Evolutionary conservation across 2,797 vertebrate species (phyloP).

Genomic region (Zenarchopterus dispar): DNA sequence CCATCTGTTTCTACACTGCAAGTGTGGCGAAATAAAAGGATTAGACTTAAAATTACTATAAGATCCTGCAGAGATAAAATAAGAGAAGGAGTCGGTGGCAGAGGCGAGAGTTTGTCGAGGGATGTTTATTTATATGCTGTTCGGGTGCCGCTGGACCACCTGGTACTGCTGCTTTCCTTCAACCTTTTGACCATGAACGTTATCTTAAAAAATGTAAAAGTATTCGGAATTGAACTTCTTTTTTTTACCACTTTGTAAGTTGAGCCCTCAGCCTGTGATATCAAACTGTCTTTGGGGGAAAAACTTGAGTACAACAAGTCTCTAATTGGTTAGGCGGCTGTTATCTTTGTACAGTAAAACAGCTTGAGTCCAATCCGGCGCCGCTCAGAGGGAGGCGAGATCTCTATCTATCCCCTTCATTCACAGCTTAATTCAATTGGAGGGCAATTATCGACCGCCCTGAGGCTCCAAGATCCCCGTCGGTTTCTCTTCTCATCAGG

Average conservation of each 20-base stretch:
- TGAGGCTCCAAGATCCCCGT: constrained; percentile 65
- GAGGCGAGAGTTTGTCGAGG: constrained; percentile 10
- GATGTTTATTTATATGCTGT: constrained; percentile 36
- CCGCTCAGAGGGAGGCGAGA: constrained; percentile 61
- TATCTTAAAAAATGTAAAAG: constrained; percentile 24
- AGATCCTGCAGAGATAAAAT: constrained; percentile 1
- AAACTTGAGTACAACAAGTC: constrained; percentile 25
- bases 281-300: constrained; percentile 49
- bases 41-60: constrained; percentile 1
- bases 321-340: constrained; percentile 58
- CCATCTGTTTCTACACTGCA: too few species aligned
- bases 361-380: constrained; percentile 39
- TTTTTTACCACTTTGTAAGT: constrained; percentile 28
- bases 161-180: constrained; percentile 1
- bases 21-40: background rate
- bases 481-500: constrained; percentile 66
- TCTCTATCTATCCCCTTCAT: constrained; percentile 69
- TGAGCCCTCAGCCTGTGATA: constrained; percentile 32
- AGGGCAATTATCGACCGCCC: constrained; percentile 77
- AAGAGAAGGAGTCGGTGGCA: constrained; percentile 11
- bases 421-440: constrained; percentile 80
- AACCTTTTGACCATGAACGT: constrained; percentile 23
- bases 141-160: constrained; percentile 11
- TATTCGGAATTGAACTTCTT: constrained; percentile 33
- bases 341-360: constrained; percentile 65